Evolutionary conservation across 2,888 invertebrate genomes (phyloP), one percentile per base, ranked within the genome.

Genomic region (Liodrosophila aerea): DNA sequence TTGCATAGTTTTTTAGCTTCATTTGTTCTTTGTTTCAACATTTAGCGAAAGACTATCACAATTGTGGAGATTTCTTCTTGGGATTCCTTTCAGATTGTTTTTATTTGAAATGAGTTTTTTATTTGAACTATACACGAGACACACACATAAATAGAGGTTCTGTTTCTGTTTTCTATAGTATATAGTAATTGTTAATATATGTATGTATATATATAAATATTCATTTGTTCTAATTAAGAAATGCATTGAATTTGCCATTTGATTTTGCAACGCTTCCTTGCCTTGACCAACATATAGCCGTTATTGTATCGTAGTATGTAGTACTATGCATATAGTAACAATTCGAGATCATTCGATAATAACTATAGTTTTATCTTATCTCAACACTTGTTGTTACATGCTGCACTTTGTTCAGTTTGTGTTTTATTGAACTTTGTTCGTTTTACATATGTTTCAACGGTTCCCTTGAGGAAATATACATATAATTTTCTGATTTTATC

Each of bases 381-480:
- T 57, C 16, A 58, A 50, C 49, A 45, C 58, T 18, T 40, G 40
- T 39, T 40, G 40, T 39, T 47, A 61, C 50, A 47, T 36, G 54
- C 45, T 46, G 57, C 58, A 49, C 12, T 53, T 18, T 44, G 36
- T 56, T 33, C 22, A 41, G 51, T 37, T 31, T 36, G 37, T 58
- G 27, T 54, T 51, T 49, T 56, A 34, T 65, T 80, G 86, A 86
- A 81, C 80, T 81, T 85, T 62, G 85, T 86, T 81, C 80, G 70
- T 54, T 71, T 85, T 18, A 61, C 69, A 76, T 85, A 81, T 77
- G 75, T 77, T 34, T 64, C 34, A 58, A 56, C 52, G 61, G 60
- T 47, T 56, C 58, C 60, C 52, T 51, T 56, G 56, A 22, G 18
- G 60, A 18, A 43, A 43, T 51, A 9, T 57, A 33, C 52, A 45